These are phyloP conservation scores for Ceratothoa steindachneri DNA, from an alignment of 2,888 invertebrate genomes.

Conservation along the genomic window DNA sequence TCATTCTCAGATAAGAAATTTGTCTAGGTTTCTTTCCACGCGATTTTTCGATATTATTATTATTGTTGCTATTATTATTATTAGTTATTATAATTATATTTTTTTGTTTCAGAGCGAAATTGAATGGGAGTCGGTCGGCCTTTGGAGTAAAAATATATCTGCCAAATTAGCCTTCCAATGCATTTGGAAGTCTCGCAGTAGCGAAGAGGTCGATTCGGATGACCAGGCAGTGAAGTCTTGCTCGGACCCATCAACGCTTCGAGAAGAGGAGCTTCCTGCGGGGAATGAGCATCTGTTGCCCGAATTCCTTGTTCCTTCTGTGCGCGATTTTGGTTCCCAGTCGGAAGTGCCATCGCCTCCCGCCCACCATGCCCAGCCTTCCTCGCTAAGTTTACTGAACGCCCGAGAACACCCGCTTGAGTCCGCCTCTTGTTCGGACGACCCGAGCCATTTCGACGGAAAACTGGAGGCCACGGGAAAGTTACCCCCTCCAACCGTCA, in stretches of 20 bases:
- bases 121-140: background rate
- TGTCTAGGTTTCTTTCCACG: too few species aligned
- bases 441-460: background rate
- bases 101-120: too few species aligned
- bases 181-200: background rate
- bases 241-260: too few species aligned
- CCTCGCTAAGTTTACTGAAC: background rate
- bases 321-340: background rate
- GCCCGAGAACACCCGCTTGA: background rate
- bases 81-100: too few species aligned
- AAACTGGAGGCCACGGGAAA: background rate
- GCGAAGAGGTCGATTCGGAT: background rate
- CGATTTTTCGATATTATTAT: too few species aligned
- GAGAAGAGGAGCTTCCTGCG: background rate
- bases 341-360: background rate
- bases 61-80: too few species aligned
- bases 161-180: background rate
- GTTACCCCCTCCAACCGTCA: background rate
- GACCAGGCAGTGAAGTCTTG: too few species aligned
- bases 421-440: background rate
- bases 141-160: background rate
- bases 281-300: background rate
- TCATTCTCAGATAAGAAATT: too few species aligned
- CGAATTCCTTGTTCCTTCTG: background rate
- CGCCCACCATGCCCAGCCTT: background rate